Evolutionary conservation across 2,113 vertebrate species (phyloP).

Genomic region (Microcebus jonahi): DNA sequence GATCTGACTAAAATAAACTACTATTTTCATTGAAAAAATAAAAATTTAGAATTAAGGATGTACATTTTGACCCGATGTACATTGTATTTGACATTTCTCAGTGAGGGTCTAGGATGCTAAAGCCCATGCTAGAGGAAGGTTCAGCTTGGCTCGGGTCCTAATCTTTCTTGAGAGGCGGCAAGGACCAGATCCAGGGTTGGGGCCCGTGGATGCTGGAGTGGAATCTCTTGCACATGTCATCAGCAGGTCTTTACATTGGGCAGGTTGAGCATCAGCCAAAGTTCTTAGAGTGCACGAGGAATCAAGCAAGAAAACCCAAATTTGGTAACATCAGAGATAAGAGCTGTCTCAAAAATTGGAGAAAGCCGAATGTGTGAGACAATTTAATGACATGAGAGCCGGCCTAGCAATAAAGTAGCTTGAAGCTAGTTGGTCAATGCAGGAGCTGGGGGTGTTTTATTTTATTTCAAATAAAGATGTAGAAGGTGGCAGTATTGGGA

Average conservation of each 20-base stretch:
- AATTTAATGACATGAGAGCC: neutral
- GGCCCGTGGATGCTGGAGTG: neutral
- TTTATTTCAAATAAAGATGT: conserved; percentile 13
- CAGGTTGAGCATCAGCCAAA: neutral
- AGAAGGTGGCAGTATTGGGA: neutral
- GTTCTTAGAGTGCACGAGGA: neutral
- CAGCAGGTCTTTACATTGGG: neutral
- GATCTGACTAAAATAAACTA: neutral
- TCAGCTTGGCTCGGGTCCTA: neutral
- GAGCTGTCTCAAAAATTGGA: neutral
- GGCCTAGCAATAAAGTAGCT: neutral
- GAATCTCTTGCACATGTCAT: neutral
- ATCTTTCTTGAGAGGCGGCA: neutral
- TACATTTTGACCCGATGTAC: neutral
- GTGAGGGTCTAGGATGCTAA: neutral
- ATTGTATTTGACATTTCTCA: neutral
- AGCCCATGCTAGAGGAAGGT: neutral
- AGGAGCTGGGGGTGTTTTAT: neutral
- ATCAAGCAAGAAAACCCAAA: neutral
- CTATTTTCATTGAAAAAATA: neutral
- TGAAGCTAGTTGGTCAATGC: neutral
- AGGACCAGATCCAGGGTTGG: neutral
- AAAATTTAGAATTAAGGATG: neutral
- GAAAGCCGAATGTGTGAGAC: neutral
- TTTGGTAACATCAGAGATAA: neutral